Evolutionary conservation across 2,797 vertebrate species (phyloP), one percentile per base, ranked within the genome.

Genomic region (Nyctibius grandis): DNA sequence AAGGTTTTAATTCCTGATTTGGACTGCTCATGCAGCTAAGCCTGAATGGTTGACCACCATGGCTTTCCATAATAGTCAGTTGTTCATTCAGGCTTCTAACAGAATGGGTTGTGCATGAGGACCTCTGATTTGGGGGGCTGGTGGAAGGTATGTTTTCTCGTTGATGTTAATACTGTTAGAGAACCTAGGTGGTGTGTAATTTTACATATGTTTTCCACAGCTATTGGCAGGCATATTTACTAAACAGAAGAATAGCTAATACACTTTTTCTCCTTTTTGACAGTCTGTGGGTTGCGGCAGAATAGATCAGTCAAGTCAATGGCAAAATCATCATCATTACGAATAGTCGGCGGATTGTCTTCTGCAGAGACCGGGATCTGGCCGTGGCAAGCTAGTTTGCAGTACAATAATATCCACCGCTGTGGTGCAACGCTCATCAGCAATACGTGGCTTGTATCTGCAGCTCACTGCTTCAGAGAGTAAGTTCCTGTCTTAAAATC

Each of bases 331-430:
- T 79, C 87, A 14, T 97, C 91, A 1, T 44, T 91, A 95, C 98
- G 99, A 48, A 97, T 99, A 47, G 98, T 98, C 7, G 99, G 99
- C 0, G 99, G 99, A 6, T 93, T 96, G 80, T 68, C 97, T 31
- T 97, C 98, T 29, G 98, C 98, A 18, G 95, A 97, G 45, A 97
- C 96, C 0, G 99, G 99, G 14, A 98, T 99, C 93, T 98, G 99
- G 97, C 99, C 99, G 0, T 99, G 99, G 99, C 99, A 99, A 97
- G 99, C 98, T 84, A 99, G 99, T 85, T 95, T 99, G 76, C 98
- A 98, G 91, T 95, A 98, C 22, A 97, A 98, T 1, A 98, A 97
- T 9, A 95, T 96, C 26, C 99, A 99, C 85, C 98, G 95, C 12
- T 99, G 99, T 34, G 99, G 99, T 22, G 99, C 99, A 26, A 99